A percentile compares a stretch with the other conserved stretches of the same genome.
phyloP scores from a whole-genome alignment of 2,113 vertebrate genomes.

The Nothocercus julius region DNA sequence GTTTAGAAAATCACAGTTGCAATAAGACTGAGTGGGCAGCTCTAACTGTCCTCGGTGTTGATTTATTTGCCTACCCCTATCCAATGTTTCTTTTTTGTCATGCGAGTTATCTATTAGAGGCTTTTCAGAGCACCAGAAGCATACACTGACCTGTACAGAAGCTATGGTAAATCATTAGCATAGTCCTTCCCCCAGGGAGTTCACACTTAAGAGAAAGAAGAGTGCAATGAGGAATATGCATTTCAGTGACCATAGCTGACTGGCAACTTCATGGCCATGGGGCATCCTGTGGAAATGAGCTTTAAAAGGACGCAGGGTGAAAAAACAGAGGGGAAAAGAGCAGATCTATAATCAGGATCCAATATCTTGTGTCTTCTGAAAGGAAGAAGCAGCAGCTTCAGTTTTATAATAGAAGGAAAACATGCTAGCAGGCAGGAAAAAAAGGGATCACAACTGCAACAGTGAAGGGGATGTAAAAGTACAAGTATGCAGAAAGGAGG shows the following conservation, averaged over 20 bases:
- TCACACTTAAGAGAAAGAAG: not conserved
- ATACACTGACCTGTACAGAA: not conserved
- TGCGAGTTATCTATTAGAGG: not conserved
- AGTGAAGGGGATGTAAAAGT: not conserved
- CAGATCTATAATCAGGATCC: not conserved
- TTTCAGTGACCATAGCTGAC: not conserved
- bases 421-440: not conserved
- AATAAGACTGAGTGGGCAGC: not conserved
- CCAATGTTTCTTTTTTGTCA: not conserved
- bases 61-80: not conserved
- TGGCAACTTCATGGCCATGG: not conserved
- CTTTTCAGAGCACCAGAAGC: not conserved
- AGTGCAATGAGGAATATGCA: not conserved
- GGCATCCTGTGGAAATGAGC: not conserved
- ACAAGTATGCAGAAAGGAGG: not conserved
- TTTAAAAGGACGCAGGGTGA: not conserved
- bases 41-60: not conserved
- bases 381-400: not conserved
- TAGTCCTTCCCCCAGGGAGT: not conserved
- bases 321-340: not conserved
- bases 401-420: not conserved
- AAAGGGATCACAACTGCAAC: not conserved
- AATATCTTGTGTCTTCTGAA: not conserved
- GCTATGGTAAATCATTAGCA: not conserved
- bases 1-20: not conserved